Evolutionary conservation across 2,113 vertebrate species (phyloP).

Genomic region (Oostethus manadensis): DNA sequence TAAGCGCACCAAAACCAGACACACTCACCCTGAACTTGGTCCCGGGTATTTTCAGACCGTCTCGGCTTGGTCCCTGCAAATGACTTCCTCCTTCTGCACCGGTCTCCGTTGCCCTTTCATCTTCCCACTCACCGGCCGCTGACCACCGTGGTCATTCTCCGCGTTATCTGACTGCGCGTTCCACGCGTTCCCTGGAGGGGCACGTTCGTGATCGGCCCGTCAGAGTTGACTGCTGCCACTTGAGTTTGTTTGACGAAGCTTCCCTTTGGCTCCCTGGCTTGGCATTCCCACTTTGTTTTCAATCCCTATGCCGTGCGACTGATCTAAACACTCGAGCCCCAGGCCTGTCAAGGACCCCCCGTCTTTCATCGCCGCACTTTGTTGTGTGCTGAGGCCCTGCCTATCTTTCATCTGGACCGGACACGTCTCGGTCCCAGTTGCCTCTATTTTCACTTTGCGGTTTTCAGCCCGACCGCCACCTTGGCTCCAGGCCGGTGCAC

Average conservation of each 20-base stretch:
- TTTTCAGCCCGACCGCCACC: slow-evolving; percentile 47
- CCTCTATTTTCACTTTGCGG: slow-evolving; percentile 61
- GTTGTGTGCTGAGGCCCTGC: slow-evolving; percentile 46
- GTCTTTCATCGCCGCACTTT: slow-evolving; percentile 51
- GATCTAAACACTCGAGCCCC: slow-evolving; percentile 26
- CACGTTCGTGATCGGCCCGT: slow-evolving; percentile 1
- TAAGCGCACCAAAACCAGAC: slow-evolving; percentile 48
- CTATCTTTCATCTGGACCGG: slow-evolving; percentile 50
- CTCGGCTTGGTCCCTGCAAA: slow-evolving; percentile 43
- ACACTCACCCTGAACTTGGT: slow-evolving; percentile 46
- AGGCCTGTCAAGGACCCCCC: slow-evolving; percentile 29
- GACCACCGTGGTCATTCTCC: slow-evolving; percentile 6
- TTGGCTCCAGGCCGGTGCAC: slow-evolving; percentile 57
- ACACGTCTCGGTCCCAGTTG: slow-evolving; percentile 37
- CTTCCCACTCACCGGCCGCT: slow-evolving; percentile 31
- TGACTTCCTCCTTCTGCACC: slow-evolving; percentile 37
- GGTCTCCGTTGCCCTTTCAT: slow-evolving; percentile 41
- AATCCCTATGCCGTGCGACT: not conserved
- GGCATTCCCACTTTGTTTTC: not conserved
- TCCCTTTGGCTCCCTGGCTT: not conserved
- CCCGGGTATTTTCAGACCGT: slow-evolving; percentile 57
- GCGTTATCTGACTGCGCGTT: slow-evolving; percentile 12
- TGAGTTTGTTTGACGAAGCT: not conserved
- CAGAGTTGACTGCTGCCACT: not conserved
- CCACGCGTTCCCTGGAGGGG: slow-evolving; percentile 18